Evolutionary conservation across 2,113 vertebrate genomes (phyloP), one percentile per base, ranked within the genome.

Genomic region (Plecotus auritus): DNA sequence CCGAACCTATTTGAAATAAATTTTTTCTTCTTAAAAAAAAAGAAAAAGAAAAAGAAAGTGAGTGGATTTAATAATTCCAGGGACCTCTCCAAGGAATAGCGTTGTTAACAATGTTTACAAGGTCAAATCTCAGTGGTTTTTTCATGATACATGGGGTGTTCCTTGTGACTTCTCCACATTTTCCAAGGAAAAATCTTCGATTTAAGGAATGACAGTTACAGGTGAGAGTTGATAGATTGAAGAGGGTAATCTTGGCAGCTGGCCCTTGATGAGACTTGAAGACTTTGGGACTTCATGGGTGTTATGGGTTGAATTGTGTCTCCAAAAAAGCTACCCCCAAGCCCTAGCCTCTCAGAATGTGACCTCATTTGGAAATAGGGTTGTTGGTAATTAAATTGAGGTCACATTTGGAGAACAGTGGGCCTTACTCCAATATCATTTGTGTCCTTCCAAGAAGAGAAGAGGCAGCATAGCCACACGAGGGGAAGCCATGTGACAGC

Each of bases 1-100:
- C 91, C 85, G 90, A 98, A 98, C 96, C 97, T 97, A 45, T 97
- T 96, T 94, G 88, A 98, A 98, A 98, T 98, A 98, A 98, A 98
- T 81, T 82, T 97, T 20, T 94, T 93, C 92, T 95, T 88, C 45
- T 92, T 97, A 84, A n/a, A n/a, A n/a, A n/a, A n/a, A n/a, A n/a
- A n/a, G n/a, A n/a, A n/a, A n/a, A 69, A 56, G 51, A 8, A 84
- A 84, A 70, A 37, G 61, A 90, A 59, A 84, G 2, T 37, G 85
- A 56, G 42, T 17, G 7, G 5, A 51, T 67, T 61, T 26, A 5
- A 2, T 47, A 20, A 40, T 67, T 90, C 74, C 90, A 88, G 51
- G 84, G 81, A 37, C 17, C 28, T 69, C 59, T 59, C 47, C 66
- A 69, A 72, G 47, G 12, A 40, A 54, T 16, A 47, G 22, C 32